Conservation (phyloP, 2,113 vertebrate genomes). For the Pholis gunnellus region DNA sequence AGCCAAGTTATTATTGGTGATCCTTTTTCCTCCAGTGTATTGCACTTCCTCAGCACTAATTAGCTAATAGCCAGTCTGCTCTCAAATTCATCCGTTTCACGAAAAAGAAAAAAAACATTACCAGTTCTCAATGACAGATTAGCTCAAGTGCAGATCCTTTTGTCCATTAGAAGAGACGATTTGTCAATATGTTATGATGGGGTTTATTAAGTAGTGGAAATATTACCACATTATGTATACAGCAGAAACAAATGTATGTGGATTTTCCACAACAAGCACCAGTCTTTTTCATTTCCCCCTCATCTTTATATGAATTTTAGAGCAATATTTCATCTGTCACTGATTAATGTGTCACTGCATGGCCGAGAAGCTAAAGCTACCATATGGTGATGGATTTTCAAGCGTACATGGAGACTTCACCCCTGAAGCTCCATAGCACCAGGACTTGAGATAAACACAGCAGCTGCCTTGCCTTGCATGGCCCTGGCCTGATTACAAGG, state of each 20-base stretch:
- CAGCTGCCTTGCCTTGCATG: conserved; percentile 9
- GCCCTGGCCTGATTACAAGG: not conserved
- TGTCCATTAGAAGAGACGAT: not conserved
- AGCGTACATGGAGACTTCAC: conserved; percentile 11
- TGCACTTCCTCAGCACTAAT: conserved; percentile 24
- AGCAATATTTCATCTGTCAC: not conserved
- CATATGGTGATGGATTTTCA: conserved; percentile 40
- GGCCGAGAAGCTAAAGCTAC: conserved; percentile 1
- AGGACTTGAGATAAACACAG: conserved; percentile 27
- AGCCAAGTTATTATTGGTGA: not conserved
- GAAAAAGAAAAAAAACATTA: not conserved
- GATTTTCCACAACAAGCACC: not conserved
- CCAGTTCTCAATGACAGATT: not conserved
- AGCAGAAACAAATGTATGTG: not conserved
- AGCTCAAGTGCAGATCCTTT: not conserved
- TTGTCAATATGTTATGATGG: not conserved
- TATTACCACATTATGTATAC: not conserved
- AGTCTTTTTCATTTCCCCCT: not conserved
- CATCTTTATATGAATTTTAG: not conserved
- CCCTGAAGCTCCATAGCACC: conserved; percentile 23
- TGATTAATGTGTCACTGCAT: not conserved
- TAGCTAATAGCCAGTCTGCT: conserved; percentile 34
- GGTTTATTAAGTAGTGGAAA: not conserved
- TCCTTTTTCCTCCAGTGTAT: not conserved
- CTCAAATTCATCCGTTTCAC: conserved; percentile 4